Base-by-base conservation (phyloP, 2,888 invertebrate species). In the Drosophila rubida region DNA sequence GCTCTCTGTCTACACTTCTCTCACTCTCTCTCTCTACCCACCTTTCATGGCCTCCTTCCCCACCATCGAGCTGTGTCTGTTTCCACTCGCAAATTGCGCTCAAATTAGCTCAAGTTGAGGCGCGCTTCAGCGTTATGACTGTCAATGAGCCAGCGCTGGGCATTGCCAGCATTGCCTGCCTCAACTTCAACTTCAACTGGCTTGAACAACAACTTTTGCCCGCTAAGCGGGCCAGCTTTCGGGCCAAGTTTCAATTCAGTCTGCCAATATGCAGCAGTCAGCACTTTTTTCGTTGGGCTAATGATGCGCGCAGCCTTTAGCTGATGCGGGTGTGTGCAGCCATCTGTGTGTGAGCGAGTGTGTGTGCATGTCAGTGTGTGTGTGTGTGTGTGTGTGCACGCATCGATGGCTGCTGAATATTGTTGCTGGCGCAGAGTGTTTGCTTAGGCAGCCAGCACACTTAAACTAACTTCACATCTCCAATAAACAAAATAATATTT, bases 51-150 rank as follows among this genome's bases (percentile, higher is more conserved):
- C 32, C 9, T n/a, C 1, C 48, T 3, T 35, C 27, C 41, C n/a
- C 55, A n/a, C n/a, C n/a, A n/a, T n/a, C n/a, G n/a, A n/a, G n/a
- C 0, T 23, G 14, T 32, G 8, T 32, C 58, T 45, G 8, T 19
- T 30, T 61, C 45, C 37, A 16, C 8, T 54, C 66, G 67, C 72
- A 85, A 83, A 80, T 85, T 85, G 83, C 64, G 72, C 78, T 74
- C 76, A 84, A 83, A 83, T 83, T 85, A 85, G 83, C 76, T 75
- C 71, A 77, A 83, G 83, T 83, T 83, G 79, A 69, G 78, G 50
- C 70, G 80, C 84, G 73, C 69, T 67, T 81, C 84, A 82, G 85
- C 82, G 78, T 85, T 87, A 85, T 87, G 84, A 85, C 87, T 85
- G 80, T 80, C 87, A 85, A 85, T 85, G 84, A 85, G 87, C 64